Conservation (phyloP, 2,113 vertebrate genomes). For the Nothocercus nigrocapillus region DNA sequence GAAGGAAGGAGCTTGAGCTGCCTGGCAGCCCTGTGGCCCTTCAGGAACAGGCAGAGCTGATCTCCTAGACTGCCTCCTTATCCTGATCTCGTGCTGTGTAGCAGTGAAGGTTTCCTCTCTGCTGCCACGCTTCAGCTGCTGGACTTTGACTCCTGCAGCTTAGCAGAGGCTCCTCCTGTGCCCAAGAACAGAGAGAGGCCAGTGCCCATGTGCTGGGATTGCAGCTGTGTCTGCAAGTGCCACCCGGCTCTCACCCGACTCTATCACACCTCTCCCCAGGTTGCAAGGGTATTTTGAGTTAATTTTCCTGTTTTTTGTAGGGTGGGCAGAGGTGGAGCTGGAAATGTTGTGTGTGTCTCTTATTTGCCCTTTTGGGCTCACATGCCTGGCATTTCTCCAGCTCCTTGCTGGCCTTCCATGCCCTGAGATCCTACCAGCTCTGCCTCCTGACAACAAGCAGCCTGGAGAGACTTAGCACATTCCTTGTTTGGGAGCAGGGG, state of each 20-base stretch:
- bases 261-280: not conserved
- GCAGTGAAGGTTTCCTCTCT: not conserved
- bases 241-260: fast-evolving
- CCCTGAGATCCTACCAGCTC: not conserved
- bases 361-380: not conserved
- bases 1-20: not conserved
- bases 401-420: not conserved
- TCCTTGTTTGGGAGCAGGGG: not conserved
- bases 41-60: not conserved
- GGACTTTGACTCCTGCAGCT: not conserved
- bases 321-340: not conserved
- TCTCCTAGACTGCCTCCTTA: not conserved
- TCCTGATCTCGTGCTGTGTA: fast-evolving
- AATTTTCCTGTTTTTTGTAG: not conserved
- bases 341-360: not conserved
- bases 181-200: not conserved
- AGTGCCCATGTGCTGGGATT: not conserved
- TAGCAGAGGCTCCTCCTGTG: not conserved
- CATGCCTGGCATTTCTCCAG: not conserved
- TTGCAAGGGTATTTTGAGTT: not conserved
- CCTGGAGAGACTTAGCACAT: not conserved
- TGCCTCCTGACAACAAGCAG: not conserved
- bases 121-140: not conserved
- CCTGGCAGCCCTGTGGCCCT: fast-evolving
- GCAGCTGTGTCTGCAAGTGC: not conserved